A percentile compares a stretch with the other conserved stretches of the same genome.
phyloP scores from a whole-genome alignment of 2,888 invertebrate genomes.

The Tachina grossa region DNA sequence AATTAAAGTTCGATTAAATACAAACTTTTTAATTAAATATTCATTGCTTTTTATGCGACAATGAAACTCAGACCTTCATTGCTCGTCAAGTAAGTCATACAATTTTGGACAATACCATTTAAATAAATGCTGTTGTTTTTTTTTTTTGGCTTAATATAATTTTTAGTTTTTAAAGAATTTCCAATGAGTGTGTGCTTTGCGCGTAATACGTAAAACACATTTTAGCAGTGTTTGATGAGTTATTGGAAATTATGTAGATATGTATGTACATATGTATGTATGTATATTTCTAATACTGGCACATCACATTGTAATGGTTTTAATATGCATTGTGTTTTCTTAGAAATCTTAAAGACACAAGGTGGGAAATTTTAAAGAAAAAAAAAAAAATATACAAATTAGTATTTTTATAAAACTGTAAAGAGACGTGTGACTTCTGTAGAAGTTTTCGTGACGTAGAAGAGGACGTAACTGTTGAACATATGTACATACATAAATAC shows the following conservation, averaged over 20 bases:
- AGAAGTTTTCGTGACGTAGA: too few relatives aligned
- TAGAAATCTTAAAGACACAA: too few relatives aligned
- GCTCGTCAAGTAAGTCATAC: constrained; percentile 56
- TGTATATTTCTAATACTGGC: not conserved
- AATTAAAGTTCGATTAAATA: constrained; percentile 62
- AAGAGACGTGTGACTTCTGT: too few relatives aligned
- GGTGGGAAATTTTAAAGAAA: too few relatives aligned
- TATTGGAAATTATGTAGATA: not conserved
- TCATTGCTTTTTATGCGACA: constrained; percentile 53
- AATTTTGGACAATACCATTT: constrained; percentile 66
- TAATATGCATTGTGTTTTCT: too few relatives aligned
- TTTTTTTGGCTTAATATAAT: constrained; percentile 41
- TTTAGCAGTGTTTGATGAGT: not conserved
- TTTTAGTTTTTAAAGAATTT: constrained; percentile 58
- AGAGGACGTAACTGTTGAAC: too few relatives aligned
- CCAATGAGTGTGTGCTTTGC: constrained; percentile 59
- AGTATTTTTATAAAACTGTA: too few relatives aligned
- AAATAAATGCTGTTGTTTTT: constrained; percentile 21
- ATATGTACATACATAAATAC: too few relatives aligned
- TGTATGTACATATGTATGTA: not conserved
- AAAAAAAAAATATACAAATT: too few relatives aligned
- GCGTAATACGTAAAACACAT: constrained; percentile 29
- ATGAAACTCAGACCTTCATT: constrained; percentile 57
- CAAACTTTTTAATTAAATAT: constrained; percentile 62
- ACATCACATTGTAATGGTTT: too few relatives aligned